Evolutionary conservation across 2,797 vertebrate species (phyloP), one percentile per base, ranked within the genome.

Genomic region (Anniella stebbinsi): DNA sequence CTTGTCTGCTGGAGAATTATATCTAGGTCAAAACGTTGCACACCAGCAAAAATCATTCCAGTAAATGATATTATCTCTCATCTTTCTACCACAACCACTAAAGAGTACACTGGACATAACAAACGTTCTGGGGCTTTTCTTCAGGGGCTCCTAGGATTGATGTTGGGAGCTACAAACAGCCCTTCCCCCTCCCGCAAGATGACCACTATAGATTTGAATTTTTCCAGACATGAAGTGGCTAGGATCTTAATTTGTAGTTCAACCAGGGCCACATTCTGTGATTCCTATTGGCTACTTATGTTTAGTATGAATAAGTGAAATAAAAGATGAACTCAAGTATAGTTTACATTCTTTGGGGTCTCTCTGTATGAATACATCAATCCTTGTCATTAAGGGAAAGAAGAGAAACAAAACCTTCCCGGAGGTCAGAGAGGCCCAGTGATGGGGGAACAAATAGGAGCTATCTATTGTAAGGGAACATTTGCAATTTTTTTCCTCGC

Each of bases 311-410:
- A n/a, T 23, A 51, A 69, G 30, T 51, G 70, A 33, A 84, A 48
- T n/a, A 33, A 69, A 84, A 69, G 25, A 69, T 33, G 45, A 30
- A 33, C 38, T 70, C 41, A 51, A n/a, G 17, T 69, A 84, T 23
- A 48, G 60, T 84, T 84, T 84, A 84, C 82, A 84, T 84, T 84
- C 82, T 84, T 70, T 84, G 9, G 38, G 15, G 41, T 67, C 57
- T 69, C 63, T 38, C 25, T 84, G 81, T 84, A 33, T 30, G 38
- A 67, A 33, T 25, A 45, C 36, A 84, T 84, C 38, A 48, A 18
- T 69, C 81, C 38, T 45, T 67, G 81, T 84, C 38, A 33, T 4
- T 67, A 41, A 84, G 36, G 9, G 80, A n/a, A 63, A 81, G 63
- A 69, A 69, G 41, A 33, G 28, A 67, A 30, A 2, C 25, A 63